phyloP scores from a whole-genome alignment of 1,140 invertebrate species.

The Marisa cornuarietis region DNA sequence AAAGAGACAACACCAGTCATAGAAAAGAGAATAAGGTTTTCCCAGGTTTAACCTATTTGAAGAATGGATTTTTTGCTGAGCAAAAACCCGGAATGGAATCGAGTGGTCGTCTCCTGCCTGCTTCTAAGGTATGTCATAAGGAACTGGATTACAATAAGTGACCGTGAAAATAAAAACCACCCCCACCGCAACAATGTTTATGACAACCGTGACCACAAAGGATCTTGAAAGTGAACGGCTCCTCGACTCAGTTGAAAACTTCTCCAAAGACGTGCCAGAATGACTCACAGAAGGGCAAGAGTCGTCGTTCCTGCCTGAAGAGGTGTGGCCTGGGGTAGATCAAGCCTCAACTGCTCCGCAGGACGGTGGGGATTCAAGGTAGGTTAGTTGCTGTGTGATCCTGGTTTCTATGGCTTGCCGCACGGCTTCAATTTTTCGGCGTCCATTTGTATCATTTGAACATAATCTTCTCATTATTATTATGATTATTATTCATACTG shows the following conservation, averaged over 20 bases:
- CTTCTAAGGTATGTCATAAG: not conserved
- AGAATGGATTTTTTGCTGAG: not conserved
- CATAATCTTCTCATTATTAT: no score
- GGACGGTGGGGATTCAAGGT: no score
- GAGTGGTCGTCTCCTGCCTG: not conserved
- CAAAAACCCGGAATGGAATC: conserved; percentile 1
- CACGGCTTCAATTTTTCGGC: no score
- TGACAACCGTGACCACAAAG: not conserved
- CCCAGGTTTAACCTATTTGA: not conserved
- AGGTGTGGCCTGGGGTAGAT: no score
- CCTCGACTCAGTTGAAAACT: not conserved
- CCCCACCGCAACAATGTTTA: not conserved
- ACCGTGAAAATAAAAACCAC: not conserved
- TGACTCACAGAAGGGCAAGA: not conserved
- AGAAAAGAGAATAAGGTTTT: not conserved
- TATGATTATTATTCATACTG: no score
- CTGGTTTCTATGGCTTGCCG: no score
- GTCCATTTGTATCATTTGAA: no score
- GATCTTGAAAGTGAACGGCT: not conserved
- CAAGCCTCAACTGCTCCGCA: no score
- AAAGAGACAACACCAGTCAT: not conserved
- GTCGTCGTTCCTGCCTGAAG: no score
- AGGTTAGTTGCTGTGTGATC: no score
- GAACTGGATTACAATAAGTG: not conserved
- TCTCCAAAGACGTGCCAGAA: not conserved